phyloP scores from a whole-genome alignment of 2,888 invertebrate species.

The Meteorus cinctellus region DNA sequence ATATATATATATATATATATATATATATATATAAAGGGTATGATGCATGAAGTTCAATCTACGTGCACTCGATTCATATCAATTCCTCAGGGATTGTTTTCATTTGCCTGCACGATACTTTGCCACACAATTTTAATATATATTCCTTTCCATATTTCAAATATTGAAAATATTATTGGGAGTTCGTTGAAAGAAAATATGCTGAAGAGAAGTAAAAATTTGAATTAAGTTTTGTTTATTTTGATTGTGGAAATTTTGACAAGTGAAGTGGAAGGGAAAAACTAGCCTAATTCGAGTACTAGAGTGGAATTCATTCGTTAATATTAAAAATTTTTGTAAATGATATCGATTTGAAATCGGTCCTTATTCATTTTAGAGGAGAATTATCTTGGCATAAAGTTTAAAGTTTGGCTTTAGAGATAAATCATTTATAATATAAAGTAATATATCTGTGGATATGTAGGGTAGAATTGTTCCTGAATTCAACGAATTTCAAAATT shows the following conservation, averaged over 20 bases:
- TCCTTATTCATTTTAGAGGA: no score
- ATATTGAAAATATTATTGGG: neutral
- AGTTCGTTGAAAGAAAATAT: neutral
- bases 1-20: conserved; percentile 1
- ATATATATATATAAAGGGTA: conserved; percentile 3
- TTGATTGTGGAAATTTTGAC: no score
- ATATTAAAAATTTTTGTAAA: no score
- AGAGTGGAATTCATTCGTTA: no score
- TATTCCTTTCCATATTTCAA: neutral
- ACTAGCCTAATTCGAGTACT: no score
- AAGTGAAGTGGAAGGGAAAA: no score
- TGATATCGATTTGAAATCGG: no score
- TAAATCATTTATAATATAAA: no score
- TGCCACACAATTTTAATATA: neutral
- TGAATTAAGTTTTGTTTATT: no score
- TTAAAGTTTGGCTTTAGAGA: no score
- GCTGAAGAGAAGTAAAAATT: no score
- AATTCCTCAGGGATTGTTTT: conserved; percentile 9
- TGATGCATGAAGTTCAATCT: conserved; percentile 10
- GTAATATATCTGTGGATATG: neutral
- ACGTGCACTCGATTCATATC: conserved; percentile 5
- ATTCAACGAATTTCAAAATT: conserved; percentile 27
- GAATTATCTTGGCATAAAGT: no score
- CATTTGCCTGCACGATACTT: conserved; percentile 3
- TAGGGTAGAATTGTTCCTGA: neutral